Percentiles rank a stretch among this genome's conserved stretches.
Conservation (phyloP, 2,113 vertebrate genomes). For the Psittacus erithacus region DNA sequence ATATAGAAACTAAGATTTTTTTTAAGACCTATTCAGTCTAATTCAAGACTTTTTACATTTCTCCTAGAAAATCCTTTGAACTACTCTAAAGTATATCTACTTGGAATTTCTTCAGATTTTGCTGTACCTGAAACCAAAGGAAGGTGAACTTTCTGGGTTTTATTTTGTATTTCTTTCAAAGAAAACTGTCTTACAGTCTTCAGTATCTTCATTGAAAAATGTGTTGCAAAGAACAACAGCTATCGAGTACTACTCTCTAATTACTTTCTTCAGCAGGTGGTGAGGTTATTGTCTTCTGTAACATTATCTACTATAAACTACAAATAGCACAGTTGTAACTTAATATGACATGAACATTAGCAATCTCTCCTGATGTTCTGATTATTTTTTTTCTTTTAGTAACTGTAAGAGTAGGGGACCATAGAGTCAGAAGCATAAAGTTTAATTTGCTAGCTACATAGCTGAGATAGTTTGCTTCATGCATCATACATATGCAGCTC, state of each 20-base stretch:
- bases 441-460: neutral
- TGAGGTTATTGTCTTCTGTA: slow-evolving; percentile 66
- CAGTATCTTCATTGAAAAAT: slow-evolving; percentile 26
- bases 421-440: neutral
- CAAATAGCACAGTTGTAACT: slow-evolving; percentile 60
- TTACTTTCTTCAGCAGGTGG: slow-evolving; percentile 67
- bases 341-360: slow-evolving; percentile 45
- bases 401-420: neutral
- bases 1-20: neutral
- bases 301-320: slow-evolving; percentile 44
- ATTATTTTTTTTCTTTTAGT: slow-evolving; percentile 7
- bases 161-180: slow-evolving; percentile 26
- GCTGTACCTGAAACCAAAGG: neutral
- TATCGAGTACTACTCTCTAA: slow-evolving; percentile 38
- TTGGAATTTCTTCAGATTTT: slow-evolving; percentile 38
- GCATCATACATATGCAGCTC: neutral
- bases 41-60: slow-evolving; percentile 28
- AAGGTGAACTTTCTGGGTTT: slow-evolving; percentile 30
- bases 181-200: neutral
- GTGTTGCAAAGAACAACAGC: slow-evolving; percentile 18
- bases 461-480: slow-evolving; percentile 13
- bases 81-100: neutral
- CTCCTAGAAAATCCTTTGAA: slow-evolving; percentile 22
- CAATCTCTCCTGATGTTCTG: slow-evolving; percentile 24
- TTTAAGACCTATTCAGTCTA: slow-evolving; percentile 26